Evolutionary conservation across 2,888 invertebrate species (phyloP).

Genomic region (Idaea dimidiata): DNA sequence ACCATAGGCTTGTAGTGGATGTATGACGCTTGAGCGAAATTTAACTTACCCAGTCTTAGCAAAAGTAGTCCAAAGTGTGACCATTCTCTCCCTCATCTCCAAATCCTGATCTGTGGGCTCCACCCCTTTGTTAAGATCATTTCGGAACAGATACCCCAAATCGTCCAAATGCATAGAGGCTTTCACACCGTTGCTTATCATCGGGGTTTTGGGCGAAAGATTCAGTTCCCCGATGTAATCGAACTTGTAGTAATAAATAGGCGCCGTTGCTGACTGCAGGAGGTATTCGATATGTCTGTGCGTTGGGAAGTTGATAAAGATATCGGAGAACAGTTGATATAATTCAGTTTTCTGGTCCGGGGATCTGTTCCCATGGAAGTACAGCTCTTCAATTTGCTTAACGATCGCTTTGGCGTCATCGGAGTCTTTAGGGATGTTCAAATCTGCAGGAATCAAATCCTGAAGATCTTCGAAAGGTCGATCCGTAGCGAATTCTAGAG

Average conservation of each 20-base stretch:
- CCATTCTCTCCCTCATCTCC: constrained; percentile 65
- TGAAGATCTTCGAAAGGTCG: constrained; percentile 53
- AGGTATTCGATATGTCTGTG: constrained; percentile 63
- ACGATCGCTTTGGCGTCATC: constrained; percentile 50
- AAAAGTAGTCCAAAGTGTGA: constrained; percentile 72
- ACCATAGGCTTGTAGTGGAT: not conserved
- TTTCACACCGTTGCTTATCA: constrained; percentile 36
- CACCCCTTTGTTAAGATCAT: constrained; percentile 51
- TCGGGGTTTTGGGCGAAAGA: constrained; percentile 37
- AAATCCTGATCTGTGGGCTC: constrained; percentile 58
- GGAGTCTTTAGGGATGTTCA: constrained; percentile 55
- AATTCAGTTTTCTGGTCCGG: constrained; percentile 39
- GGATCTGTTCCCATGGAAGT: constrained; percentile 46
- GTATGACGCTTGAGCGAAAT: constrained; percentile 4
- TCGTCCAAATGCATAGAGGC: constrained; percentile 64
- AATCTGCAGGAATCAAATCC: constrained; percentile 52
- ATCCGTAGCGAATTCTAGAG: constrained; percentile 51
- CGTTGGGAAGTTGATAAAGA: constrained; percentile 49
- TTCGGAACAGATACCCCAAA: constrained; percentile 64
- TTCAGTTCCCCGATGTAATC: constrained; percentile 68
- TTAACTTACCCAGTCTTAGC: constrained; percentile 69
- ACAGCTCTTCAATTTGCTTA: constrained; percentile 52
- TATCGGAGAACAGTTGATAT: constrained; percentile 58
- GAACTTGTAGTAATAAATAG: constrained; percentile 66
- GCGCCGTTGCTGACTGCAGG: constrained; percentile 56